Conservation (phyloP, 2,888 invertebrate species). For the Nemurella pictetii region DNA sequence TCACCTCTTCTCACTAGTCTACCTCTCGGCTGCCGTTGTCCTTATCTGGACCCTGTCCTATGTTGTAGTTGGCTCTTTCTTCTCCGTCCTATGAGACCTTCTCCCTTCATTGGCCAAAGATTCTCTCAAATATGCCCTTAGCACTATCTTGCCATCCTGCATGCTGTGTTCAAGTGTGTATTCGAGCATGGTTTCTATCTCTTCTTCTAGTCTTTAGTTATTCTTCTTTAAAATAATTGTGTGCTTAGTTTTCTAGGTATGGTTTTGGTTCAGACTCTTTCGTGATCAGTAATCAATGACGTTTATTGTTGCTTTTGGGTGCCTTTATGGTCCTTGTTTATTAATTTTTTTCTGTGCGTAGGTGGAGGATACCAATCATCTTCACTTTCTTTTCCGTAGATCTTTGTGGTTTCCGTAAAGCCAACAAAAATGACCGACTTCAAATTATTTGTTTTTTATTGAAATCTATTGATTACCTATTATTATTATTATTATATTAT, state of each 20-base stretch:
- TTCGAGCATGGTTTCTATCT: not conserved
- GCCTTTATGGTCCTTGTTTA: not conserved
- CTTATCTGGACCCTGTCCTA: conserved; percentile 41
- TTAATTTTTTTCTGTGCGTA: not conserved
- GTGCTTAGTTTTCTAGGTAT: not conserved
- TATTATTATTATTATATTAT: too few species aligned
- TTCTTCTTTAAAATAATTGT: not conserved
- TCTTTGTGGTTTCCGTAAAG: not conserved
- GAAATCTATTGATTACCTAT: too few species aligned
- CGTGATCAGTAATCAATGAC: too few species aligned
- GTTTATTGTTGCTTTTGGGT: too few species aligned
- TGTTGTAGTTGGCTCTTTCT: conserved; percentile 40
- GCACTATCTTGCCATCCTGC: not conserved
- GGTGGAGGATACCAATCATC: not conserved
- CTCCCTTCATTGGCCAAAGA: not conserved
- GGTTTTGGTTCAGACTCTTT: not conserved
- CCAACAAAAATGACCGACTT: too few species aligned
- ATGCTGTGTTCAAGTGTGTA: not conserved
- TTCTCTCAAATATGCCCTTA: not conserved
- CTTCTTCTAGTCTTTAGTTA: not conserved
- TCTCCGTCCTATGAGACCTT: not conserved
- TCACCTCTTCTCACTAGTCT: conserved; percentile 34
- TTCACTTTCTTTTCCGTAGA: not conserved
- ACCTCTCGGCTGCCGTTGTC: conserved; percentile 34
- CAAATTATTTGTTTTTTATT: too few species aligned